A percentile compares a stretch with the other conserved stretches of the same genome.
Evolutionary conservation across 2,113 vertebrate species (phyloP).

Genomic region (Melanerpes aurifrons): DNA sequence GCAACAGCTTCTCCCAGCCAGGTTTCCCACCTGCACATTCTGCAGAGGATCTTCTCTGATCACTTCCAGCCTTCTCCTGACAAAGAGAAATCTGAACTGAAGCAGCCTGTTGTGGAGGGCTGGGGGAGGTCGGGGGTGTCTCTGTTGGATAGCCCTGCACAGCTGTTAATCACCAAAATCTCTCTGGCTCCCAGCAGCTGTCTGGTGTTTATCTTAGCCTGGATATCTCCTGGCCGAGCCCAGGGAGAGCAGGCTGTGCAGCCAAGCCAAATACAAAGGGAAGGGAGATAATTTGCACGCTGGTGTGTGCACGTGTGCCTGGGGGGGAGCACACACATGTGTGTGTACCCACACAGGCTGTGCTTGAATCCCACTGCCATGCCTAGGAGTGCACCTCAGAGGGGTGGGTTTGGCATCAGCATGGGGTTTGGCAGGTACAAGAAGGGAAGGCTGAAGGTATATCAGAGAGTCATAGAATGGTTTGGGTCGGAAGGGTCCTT

Average conservation of each 20-base stretch:
- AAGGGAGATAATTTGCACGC: neutral
- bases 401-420: rapidly evolving
- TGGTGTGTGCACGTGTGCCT: neutral
- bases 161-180: conserved; percentile 64
- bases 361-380: rapidly evolving
- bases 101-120: conserved; percentile 16
- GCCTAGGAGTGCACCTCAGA: rapidly evolving
- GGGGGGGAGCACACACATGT: no score
- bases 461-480: no score
- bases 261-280: conserved; percentile 64
- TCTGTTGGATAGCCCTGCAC: conserved; percentile 18
- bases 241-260: conserved; percentile 46
- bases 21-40: neutral
- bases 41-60: neutral
- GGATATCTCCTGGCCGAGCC: conserved; percentile 52
- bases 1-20: neutral
- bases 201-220: conserved; percentile 53
- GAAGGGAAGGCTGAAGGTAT: no score
- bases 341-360: neutral
- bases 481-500: no score
- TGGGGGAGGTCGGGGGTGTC: neutral
- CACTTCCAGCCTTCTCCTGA: neutral
- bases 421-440: no score
- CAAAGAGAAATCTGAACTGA: conserved; percentile 10
- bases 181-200: conserved; percentile 73